Evolutionary conservation across 1,140 invertebrate genomes (phyloP), one percentile per base, ranked within the genome.

Genomic region (Heliothis subflexa): DNA sequence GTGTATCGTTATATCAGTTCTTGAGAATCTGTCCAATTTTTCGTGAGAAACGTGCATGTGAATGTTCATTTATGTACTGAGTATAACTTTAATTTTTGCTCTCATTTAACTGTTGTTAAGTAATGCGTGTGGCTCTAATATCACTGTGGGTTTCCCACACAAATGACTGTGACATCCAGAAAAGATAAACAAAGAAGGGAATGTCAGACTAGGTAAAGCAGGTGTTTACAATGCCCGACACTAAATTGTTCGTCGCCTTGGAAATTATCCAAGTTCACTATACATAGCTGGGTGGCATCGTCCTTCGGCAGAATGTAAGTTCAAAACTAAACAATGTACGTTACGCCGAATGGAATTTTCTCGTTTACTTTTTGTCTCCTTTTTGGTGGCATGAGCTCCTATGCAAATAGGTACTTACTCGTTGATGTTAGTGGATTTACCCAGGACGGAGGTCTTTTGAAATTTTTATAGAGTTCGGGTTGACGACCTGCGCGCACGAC

Each of bases 381-480:
- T 78, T n/a, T 52, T 25, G 10, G 25, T 71, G 52, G 71, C 52
- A 28, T 45, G 62, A 83, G 62, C 28, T 82, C 81, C 76, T 86
- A 91, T 89, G 85, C 86, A 91, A 89, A 89, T 90, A 86, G 4
- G 7, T 9, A 40, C 33, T 40, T 40, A 40, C 61, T 75, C 50
- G 73, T 66, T 68, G 50, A 73, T 78, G 81, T 82, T 75, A 11
- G 16, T 73, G 5, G 78, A 75, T 74, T 64, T 57, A 50, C 64
- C 54, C 52, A 12, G 59, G 71, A 80, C 72, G 78, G 74, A 83
- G 85, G 81, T 83, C 85, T 81, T 85, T 88, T 89, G 81, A 85
- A 85, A 85, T 89, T 88, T 88, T 89, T 88, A 90, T 91, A 93
- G 28, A 91, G 87, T 91, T 89, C 88, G 91, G 93, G 92, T 94